Evolutionary conservation across 2,888 invertebrate species (phyloP), one percentile per base, ranked within the genome.

Genomic region (Proisotoma minuta): DNA sequence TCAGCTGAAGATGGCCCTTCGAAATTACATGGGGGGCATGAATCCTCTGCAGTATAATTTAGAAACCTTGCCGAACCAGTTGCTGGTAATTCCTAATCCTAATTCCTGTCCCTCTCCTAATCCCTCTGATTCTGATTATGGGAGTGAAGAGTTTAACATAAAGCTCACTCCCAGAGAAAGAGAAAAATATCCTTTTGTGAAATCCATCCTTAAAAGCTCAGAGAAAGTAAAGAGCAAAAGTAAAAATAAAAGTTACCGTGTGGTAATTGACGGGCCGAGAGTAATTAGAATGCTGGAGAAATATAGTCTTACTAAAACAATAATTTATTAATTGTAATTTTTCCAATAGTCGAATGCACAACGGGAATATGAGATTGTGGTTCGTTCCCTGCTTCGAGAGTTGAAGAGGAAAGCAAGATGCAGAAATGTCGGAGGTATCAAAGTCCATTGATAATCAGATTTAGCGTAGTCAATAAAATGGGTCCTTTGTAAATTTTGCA

Each of bases 21-120:
- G 69, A 28, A 70, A 69, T 57, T 71, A 70, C 62, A 68, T 73
- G 71, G 71, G 70, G 24, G 73, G 70, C 18, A 34, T 73, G 57
- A 73, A 73, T 62, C 73, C 73, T 12, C 56, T 62, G 28, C 61
- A 62, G 27, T 64, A 69, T 27, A 57, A 62, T 23, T n/a, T 64
- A 18, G 39, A 49, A 18, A 40, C 57, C 23, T 67, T 59, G 47
- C 48, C 67, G 15, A 53, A 59, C 23, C 60, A 64, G 18, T 64
- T 67, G n/a, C 18, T 64, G 67, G 67, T 67, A 67, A 67, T 60
- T 54, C 66, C 66, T 50, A 34, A 59, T 47, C 62, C 65, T 18
- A 62, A 57, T 27, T 57, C 49, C 57, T 53, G 62, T 53, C 58
- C 29, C 20, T 50, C 60, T 59, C 56, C 66, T 52, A 22, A 56